Percentiles rank a stretch among this genome's conserved stretches.
phyloP scores from a whole-genome alignment of 2,797 vertebrate species.

The Anguilla marmorata region DNA sequence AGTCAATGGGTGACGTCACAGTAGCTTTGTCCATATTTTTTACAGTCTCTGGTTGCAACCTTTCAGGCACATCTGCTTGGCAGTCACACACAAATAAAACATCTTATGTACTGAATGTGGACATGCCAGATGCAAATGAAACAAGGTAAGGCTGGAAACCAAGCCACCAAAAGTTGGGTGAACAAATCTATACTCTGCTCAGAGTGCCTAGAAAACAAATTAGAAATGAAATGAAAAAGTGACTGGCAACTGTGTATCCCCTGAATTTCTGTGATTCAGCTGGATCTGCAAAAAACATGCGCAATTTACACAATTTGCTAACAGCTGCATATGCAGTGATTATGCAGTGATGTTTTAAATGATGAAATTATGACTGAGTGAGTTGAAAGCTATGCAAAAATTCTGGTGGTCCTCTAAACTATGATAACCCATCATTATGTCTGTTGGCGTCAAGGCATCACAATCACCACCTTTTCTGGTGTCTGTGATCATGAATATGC shows the following conservation, averaged over 20 bases:
- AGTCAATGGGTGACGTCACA: too few species aligned
- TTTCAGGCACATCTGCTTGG: too few species aligned
- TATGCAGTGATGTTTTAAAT: not conserved
- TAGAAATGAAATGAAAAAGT: not conserved
- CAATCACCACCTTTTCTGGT: not conserved
- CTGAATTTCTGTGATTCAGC: not conserved
- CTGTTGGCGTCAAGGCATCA: not conserved
- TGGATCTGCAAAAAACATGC: not conserved
- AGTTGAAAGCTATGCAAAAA: too few species aligned
- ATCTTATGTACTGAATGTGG: too few species aligned
- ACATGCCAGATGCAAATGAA: too few species aligned
- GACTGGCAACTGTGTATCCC: not conserved
- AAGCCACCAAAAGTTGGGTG: not conserved
- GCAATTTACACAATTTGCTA: too few species aligned
- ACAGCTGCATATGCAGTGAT: not conserved
- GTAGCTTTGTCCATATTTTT: too few species aligned
- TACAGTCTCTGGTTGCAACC: too few species aligned
- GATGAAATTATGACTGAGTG: too few species aligned
- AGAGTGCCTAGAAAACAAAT: not conserved
- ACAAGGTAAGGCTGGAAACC: not conserved
- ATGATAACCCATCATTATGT: too few species aligned
- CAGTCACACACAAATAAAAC: too few species aligned
- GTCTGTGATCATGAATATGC: not conserved
- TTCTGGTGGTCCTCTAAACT: not conserved
- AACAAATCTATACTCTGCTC: not conserved